Evolutionary conservation across 2,888 invertebrate genomes (phyloP).

Genomic region (Drosophila niveifrons): DNA sequence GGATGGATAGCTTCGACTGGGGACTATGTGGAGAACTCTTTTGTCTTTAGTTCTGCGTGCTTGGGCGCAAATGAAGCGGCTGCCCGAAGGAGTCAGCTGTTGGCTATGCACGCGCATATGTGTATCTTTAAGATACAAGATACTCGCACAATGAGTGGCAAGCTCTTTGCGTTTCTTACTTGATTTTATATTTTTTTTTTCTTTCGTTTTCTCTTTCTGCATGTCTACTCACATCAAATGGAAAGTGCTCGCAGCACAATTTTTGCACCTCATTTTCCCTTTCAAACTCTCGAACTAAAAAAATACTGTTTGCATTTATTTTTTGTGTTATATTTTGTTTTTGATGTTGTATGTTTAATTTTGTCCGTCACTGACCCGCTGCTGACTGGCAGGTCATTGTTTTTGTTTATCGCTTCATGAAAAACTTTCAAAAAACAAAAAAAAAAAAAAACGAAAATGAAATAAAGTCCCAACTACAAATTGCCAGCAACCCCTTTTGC

Average conservation of each 20-base stretch:
- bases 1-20: conserved; percentile 42
- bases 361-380: conserved; percentile 26
- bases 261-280: conserved; percentile 71
- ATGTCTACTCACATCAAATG: conserved; percentile 66
- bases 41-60: conserved; percentile 80
- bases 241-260: conserved; percentile 68
- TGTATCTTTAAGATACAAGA: conserved; percentile 70
- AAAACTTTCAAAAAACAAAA: conserved; percentile 69
- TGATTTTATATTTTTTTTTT: conserved; percentile 12
- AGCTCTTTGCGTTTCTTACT: conserved; percentile 24
- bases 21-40: conserved; percentile 53
- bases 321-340: conserved; percentile 54
- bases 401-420: conserved; percentile 70
- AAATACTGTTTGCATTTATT: conserved; percentile 38
- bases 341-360: conserved; percentile 38
- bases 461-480: conserved; percentile 15
- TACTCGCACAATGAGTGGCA: conserved; percentile 17
- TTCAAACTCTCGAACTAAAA: conserved; percentile 44
- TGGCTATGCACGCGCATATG: conserved; percentile 16
- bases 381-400: conserved; percentile 65
- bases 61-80: conserved; percentile 82
- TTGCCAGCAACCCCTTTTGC: conserved; percentile 30
- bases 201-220: conserved; percentile 30
- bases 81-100: conserved; percentile 69
- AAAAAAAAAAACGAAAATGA: too few species aligned